These are phyloP conservation scores for Clistopyga incitator DNA, from an alignment of 2,888 invertebrate species.

Conservation along the genomic window DNA sequence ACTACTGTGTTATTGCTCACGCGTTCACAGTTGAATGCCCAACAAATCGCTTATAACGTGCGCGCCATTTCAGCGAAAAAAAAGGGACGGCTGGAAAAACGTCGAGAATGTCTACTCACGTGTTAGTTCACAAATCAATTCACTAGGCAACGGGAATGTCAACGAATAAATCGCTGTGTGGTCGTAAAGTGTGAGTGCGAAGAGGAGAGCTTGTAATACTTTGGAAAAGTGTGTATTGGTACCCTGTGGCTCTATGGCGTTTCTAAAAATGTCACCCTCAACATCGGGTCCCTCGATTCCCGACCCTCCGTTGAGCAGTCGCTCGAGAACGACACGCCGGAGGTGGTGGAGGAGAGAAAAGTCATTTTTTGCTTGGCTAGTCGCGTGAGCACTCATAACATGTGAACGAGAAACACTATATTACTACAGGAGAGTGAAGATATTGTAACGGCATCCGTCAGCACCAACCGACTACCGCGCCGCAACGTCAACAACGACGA, in stretches of 20 bases:
- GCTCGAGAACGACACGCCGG: neutral
- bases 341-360: constrained; percentile 36
- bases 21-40: constrained; percentile 32
- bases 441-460: constrained; percentile 24
- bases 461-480: constrained; percentile 17
- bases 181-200: neutral
- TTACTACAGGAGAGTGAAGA: constrained; percentile 31
- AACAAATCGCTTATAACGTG: constrained; percentile 46
- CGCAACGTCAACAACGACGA: neutral
- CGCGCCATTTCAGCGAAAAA: constrained; percentile 42
- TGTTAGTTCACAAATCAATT: constrained; percentile 72
- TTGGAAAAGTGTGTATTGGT: neutral
- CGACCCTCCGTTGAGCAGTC: constrained; percentile 20
- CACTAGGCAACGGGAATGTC: constrained; percentile 38
- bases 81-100: constrained; percentile 14
- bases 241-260: constrained; percentile 1
- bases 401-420: constrained; percentile 45
- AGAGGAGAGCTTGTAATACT: neutral
- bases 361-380: constrained; percentile 59
- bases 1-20: neutral
- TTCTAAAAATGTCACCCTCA: constrained; percentile 58
- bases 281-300: neutral
- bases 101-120: constrained; percentile 26
- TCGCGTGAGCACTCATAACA: constrained; percentile 48
- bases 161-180: constrained; percentile 29